These are phyloP conservation scores for Anomalospiza imberbis DNA, from an alignment of 2,797 vertebrate genomes.

Conservation along the genomic window DNA sequence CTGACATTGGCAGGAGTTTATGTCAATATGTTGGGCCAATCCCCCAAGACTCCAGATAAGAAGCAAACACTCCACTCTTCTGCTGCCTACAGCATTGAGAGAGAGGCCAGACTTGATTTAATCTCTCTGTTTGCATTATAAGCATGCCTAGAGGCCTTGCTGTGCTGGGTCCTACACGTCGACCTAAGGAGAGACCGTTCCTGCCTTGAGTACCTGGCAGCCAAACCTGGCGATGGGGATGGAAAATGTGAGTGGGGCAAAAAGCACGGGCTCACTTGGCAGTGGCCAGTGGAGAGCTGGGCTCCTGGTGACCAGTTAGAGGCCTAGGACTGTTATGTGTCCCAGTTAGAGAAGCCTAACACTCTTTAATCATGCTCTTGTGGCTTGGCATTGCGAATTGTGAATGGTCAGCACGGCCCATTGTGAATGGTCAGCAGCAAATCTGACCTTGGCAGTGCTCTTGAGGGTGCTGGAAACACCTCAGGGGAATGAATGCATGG, in stretches of 20 bases:
- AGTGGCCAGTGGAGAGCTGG: background rate
- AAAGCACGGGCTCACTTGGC: background rate
- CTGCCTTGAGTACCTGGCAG: conserved; percentile 13
- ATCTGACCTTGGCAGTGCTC: background rate
- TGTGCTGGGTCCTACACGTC: background rate
- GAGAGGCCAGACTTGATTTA: conserved; percentile 42
- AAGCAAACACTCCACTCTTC: conserved; percentile 47
- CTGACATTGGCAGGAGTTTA: conserved; percentile 52
- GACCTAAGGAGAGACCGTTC: background rate
- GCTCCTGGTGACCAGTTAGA: background rate
- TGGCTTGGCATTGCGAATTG: background rate
- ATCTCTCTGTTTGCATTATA: conserved; percentile 55
- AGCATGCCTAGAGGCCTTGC: conserved; percentile 39
- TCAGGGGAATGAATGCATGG: background rate
- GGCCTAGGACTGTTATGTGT: background rate
- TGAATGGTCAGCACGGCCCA: background rate
- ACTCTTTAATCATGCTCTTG: background rate
- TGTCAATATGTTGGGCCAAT: conserved; percentile 54
- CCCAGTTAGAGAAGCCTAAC: background rate
- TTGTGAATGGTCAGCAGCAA: conserved; percentile 28
- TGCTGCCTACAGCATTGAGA: conserved; percentile 54
- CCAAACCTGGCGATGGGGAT: background rate
- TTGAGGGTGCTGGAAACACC: background rate
- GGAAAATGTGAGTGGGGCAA: background rate
- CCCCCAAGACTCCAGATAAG: conserved; percentile 57